phyloP scores from a whole-genome alignment of 2,888 invertebrate genomes.

The Callyntrura sp. region DNA sequence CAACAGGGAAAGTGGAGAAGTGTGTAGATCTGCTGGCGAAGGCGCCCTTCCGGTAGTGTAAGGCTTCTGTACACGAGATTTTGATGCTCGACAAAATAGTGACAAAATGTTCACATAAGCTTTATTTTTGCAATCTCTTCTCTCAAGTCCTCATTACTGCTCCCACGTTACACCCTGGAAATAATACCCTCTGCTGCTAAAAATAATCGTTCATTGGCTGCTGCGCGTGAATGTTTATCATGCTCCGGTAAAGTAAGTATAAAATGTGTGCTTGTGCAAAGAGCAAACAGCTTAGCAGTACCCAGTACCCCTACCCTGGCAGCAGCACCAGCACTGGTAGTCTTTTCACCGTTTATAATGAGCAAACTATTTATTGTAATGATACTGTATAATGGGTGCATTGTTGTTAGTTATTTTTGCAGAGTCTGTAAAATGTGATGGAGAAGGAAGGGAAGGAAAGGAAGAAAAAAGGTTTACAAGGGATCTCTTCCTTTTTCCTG shows the following conservation, averaged over 20 bases:
- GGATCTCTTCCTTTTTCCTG: not conserved
- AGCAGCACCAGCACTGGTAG: too few species aligned
- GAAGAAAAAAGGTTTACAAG: not conserved
- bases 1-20: too few species aligned
- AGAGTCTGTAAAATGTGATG: too few species aligned
- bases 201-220: conserved; percentile 18
- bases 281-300: conserved; percentile 50
- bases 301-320: too few species aligned
- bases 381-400: conserved; percentile 20
- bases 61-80: too few species aligned
- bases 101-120: conserved; percentile 39
- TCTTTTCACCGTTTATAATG: conserved; percentile 61
- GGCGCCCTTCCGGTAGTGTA: too few species aligned
- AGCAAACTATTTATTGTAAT: conserved; percentile 31
- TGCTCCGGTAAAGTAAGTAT: too few species aligned
- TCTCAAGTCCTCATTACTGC: conserved; percentile 54
- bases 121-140: not conserved
- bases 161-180: conserved; percentile 51
- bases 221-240: not conserved
- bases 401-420: conserved; percentile 13
- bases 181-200: not conserved
- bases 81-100: conserved; percentile 10
- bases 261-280: too few species aligned
- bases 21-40: too few species aligned
- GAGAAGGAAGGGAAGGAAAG: not conserved